Base-by-base conservation (phyloP, 2,888 invertebrate genomes). In the Drosophila flavopinicola region DNA sequence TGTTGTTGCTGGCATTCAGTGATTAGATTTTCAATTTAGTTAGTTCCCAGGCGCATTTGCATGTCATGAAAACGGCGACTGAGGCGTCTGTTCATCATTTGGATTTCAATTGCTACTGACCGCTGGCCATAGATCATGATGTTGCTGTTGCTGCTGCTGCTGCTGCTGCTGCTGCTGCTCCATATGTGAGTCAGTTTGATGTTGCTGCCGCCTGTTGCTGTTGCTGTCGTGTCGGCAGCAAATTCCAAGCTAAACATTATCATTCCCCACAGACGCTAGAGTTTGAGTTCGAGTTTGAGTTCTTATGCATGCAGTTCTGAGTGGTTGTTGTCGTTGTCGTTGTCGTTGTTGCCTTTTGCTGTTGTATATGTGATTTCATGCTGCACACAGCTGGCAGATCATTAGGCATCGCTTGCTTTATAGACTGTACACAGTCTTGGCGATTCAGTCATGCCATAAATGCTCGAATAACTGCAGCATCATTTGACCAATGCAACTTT, bases 401-500 rank as follows among this genome's bases (percentile, higher is more conserved):
- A 74, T 74, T 74, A 74, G 66, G 53, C 56, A 74, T 49, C 58
- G 66, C 56, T 66, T 64, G 71, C 49, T 56, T 67, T 68, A 65
- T 69, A 53, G 68, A 68, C 68, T 68, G 67, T 47, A 53, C 48
- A 35, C 38, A 47, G 32, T 47, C 41, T 61, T 59, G 56, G 73
- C 33, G 38, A 70, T 58, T 68, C 72, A 82, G 73, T 67, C 67
- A 70, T 79, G 79, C 76, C 83, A 82, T 78, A 78, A 78, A 82
- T 82, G 78, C 60, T 78, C 78, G 78, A 77, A 67, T 71, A 75
- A 67, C 78, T 76, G 78, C 78, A 82, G 73, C 78, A 78, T 78
- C 78, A 75, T 75, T 82, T 82, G 83, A 82, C 78, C 80, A 66
- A 17, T 63, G 75, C 78, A 78, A 78, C 78, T 78, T 69, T 78